These are phyloP conservation scores for Gorsachius goisagi DNA, from an alignment of 2,113 vertebrate species.

Conservation along the genomic window DNA sequence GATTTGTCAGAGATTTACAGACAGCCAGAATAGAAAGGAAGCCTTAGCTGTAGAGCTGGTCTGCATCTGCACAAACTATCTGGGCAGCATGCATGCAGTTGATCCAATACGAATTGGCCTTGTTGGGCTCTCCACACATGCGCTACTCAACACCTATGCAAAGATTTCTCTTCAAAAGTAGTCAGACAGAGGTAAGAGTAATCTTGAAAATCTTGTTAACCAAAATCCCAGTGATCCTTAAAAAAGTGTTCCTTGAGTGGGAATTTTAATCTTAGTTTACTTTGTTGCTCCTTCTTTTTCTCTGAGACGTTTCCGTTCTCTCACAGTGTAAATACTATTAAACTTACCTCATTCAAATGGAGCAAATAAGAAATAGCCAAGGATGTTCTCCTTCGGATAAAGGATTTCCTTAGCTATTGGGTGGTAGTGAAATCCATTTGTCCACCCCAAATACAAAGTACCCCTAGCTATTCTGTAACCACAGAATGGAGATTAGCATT, in stretches of 20 bases:
- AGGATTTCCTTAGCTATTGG: background rate
- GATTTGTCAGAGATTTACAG: background rate
- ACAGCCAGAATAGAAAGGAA: background rate
- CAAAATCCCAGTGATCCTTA: background rate
- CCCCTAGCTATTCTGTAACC: background rate
- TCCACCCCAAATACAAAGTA: background rate
- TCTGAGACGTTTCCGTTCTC: conserved; percentile 19
- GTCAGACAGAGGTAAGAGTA: background rate
- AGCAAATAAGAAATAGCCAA: background rate
- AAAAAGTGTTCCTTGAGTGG: background rate
- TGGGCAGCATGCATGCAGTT: background rate
- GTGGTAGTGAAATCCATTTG: conserved; percentile 23
- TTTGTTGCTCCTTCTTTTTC: background rate
- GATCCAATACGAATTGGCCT: background rate
- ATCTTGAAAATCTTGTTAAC: background rate
- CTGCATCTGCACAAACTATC: background rate
- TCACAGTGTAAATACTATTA: background rate
- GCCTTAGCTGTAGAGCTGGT: background rate
- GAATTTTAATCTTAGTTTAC: background rate
- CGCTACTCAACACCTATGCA: background rate
- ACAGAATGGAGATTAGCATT: conserved; percentile 26
- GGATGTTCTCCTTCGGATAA: background rate
- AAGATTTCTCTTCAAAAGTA: background rate
- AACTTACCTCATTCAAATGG: background rate
- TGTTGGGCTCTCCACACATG: background rate